These are phyloP conservation scores for Stenotaenia linearis DNA, from an alignment of 2,888 invertebrate species.

Conservation along the genomic window DNA sequence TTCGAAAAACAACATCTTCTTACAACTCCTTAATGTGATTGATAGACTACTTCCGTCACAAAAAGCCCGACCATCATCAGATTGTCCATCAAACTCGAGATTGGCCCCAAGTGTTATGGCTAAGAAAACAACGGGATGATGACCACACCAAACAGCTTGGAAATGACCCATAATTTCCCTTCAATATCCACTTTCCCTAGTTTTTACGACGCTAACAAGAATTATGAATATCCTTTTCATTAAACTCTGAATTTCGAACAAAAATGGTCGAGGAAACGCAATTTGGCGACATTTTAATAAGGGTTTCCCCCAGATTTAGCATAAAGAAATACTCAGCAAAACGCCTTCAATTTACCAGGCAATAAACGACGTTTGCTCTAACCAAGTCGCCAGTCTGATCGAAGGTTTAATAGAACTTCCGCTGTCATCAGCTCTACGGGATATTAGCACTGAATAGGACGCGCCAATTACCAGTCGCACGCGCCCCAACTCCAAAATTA, in stretches of 20 bases:
- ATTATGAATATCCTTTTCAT: background rate
- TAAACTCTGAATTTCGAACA: too few relatives aligned
- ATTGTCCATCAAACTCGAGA: conserved; percentile 21
- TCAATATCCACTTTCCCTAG: background rate
- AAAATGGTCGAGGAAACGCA: too few relatives aligned
- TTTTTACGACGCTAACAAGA: conserved; percentile 4
- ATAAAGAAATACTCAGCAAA: too few relatives aligned
- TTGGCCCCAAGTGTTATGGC: conserved; percentile 12
- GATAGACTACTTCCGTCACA: conserved; percentile 26
- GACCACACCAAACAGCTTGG: background rate
- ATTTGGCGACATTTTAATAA: too few relatives aligned
- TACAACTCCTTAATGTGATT: conserved; percentile 24
- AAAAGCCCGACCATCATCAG: conserved; percentile 15
- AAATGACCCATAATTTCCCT: background rate
- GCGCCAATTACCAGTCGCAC: conserved; percentile 17
- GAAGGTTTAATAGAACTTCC: conserved; percentile 20
- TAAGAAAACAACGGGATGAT: conserved; percentile 21
- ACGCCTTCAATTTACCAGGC: background rate
- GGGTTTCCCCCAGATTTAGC: too few relatives aligned
- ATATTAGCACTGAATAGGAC: conserved; percentile 16
- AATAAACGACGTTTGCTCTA: conserved; percentile 8
- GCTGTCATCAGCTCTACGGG: conserved; percentile 24
- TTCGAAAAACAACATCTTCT: conserved; percentile 18
- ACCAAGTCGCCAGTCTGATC: background rate
- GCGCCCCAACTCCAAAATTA: background rate